Conservation (phyloP, 64 coral and sea anemone genomes). For the Anthopleura sola region DNA sequence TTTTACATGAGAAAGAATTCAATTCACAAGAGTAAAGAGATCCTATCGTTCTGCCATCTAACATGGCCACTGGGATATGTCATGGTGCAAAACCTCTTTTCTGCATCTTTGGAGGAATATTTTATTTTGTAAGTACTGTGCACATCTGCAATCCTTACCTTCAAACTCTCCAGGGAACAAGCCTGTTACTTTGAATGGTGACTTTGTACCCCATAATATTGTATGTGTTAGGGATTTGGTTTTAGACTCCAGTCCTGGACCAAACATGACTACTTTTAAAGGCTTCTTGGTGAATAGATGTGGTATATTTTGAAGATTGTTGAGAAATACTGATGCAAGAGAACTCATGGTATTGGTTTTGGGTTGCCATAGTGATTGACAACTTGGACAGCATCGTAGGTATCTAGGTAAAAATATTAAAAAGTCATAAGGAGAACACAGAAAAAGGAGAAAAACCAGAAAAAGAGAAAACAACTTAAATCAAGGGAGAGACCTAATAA, state of each 20-base stretch:
- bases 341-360: constrained; percentile 7
- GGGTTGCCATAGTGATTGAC: constrained; percentile 35
- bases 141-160: constrained; percentile 35
- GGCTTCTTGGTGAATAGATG: constrained; percentile 58
- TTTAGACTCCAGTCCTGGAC: constrained; percentile 83
- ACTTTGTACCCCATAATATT: constrained; percentile 72
- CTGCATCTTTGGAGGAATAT: neutral
- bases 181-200: constrained; percentile 73
- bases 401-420: constrained; percentile 50
- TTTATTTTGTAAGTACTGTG: neutral
- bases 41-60: too few relatives aligned
- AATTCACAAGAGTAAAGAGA: too few relatives aligned
- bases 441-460: neutral
- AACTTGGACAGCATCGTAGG: constrained; percentile 79
- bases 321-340: constrained; percentile 66
- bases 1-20: too few relatives aligned
- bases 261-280: constrained; percentile 88
- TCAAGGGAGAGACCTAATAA: too few relatives aligned
- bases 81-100: too few relatives aligned
- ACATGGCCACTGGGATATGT: too few relatives aligned
- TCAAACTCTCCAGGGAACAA: constrained; percentile 94
- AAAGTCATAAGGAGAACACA: neutral
- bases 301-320: constrained; percentile 69
- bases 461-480: too few relatives aligned
- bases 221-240: constrained; percentile 69